phyloP scores from a whole-genome alignment of 2,113 vertebrate genomes.

The Vireo altiloquus region DNA sequence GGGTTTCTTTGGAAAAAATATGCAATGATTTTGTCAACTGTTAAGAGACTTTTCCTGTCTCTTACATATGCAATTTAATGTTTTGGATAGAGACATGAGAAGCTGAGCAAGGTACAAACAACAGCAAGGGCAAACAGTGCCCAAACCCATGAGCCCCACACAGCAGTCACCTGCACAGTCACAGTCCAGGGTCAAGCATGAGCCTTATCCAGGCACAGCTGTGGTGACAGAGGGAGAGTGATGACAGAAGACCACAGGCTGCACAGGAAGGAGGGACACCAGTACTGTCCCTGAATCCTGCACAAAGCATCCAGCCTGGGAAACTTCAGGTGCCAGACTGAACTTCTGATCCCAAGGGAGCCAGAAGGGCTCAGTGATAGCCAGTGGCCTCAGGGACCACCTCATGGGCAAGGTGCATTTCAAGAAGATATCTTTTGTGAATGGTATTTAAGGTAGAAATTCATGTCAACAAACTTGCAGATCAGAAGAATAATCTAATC shows the following conservation, averaged over 20 bases:
- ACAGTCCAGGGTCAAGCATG: fast-evolving
- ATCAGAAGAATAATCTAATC: background rate
- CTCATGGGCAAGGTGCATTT: background rate
- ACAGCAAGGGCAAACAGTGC: background rate
- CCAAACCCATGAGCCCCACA: background rate
- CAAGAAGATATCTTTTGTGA: background rate
- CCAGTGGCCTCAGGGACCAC: background rate
- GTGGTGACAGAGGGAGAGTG: background rate
- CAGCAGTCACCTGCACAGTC: background rate
- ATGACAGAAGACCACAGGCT: background rate
- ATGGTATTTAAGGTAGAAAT: background rate
- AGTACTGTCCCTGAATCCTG: background rate
- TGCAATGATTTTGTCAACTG: background rate
- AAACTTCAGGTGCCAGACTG: background rate
- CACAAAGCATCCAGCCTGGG: background rate
- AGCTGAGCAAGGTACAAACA: background rate
- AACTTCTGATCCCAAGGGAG: background rate
- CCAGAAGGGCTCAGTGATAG: background rate
- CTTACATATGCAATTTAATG: background rate
- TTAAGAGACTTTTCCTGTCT: background rate
- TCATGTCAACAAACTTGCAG: background rate
- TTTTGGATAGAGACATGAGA: background rate
- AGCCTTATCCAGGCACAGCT: background rate
- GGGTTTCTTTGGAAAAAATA: background rate
- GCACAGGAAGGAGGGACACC: background rate